Evolutionary conservation across 1,140 invertebrate genomes (phyloP), one percentile per base, ranked within the genome.

Genomic region (Tribolium madens): DNA sequence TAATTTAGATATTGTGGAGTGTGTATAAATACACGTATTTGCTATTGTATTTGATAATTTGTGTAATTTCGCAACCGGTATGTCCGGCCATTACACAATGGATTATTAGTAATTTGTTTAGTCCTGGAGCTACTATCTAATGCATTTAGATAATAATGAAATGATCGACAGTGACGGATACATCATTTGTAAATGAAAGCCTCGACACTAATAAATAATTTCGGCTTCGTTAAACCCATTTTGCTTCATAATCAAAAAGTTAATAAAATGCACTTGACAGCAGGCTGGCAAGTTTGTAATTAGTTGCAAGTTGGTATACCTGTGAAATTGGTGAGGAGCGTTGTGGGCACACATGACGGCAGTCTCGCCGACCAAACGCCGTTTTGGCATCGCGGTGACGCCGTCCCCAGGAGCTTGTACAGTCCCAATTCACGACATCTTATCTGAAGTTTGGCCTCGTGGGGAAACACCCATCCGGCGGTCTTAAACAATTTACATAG

Each of bases 311-410:
- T 26, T 26, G 57, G 52, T 57, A 14, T 64, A 64, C 93, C 92
- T 78, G 94, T 95, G 84, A 94, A 95, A 87, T 96, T 96, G 48
- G 93, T 94, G 52, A 95, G 88, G 1, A 94, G 84, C 0, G 94
- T 95, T 17, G 94, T 96, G 14, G 92, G 91, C 80, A 94, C 91
- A 85, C 94, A 96, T 71, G 91, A 90, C 1, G 94, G 94, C 81
- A 93, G 84, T 73, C 91, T 88, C 0, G 90, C 88, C 4, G 89
- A 90, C 94, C 94, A 96, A 15, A 89, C 87, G 0, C 94, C 94
- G 81, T 96, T 95, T 46, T 92, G 91, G 85, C 95, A 96, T 2
- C 91, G 88, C 1, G 94, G 86, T 75, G 87, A 84, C 10, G 91
- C 86, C 80, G 92, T 88, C 72, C 95, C 90, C 68, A 93, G 84